Base-by-base conservation (phyloP, 2,113 vertebrate species). In the Meriones unguiculatus region DNA sequence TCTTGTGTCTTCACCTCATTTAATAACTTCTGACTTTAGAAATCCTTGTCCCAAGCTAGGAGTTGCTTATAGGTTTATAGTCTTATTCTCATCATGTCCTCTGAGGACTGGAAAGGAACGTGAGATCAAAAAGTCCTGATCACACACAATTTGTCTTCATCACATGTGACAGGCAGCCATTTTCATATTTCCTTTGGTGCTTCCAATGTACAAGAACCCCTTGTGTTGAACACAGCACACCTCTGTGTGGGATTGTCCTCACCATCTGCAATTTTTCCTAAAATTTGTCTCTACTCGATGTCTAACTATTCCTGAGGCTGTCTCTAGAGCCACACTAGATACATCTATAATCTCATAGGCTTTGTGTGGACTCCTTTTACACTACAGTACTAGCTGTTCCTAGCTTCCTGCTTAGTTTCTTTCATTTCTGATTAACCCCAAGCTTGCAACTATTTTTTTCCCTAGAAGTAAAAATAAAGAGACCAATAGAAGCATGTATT, bases 11-110 rank as follows among this genome's bases (percentile, higher is more conserved):
- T 75, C 59, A n/a, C 52, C 5, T 87, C 28, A 38, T 87, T 89
- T 88, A 84, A 80, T 95, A 88, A 94, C 90, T 88, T 88, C 69
- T 94, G 46, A 41, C 70, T 81, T 92, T 94, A 85, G 85, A 67
- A 93, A 77, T 84, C 77, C 89, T 85, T 78, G 11, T 65, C 90
- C 77, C 82, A 28, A 35, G 41, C 18, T 54, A 69, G 67, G 67
- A 76, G n/a, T 65, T 67, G 41, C 0, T 0, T 9, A 25, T 32
- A 52, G 11, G 54, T 75, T 89, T 72, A 67, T 25, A 90, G 86
- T 94, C 91, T 73, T 77, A 62, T 93, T 96, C 88, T 95, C 64
- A 46, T 95, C 54, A 41, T 14, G 30, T 35, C 54, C 50, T 91
- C 67, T 24, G 13, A 72, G 57, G n/a, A 2, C 11, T 38, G 30